Conservation (phyloP, 2,797 vertebrate species). For the Choloepus didactylus region DNA sequence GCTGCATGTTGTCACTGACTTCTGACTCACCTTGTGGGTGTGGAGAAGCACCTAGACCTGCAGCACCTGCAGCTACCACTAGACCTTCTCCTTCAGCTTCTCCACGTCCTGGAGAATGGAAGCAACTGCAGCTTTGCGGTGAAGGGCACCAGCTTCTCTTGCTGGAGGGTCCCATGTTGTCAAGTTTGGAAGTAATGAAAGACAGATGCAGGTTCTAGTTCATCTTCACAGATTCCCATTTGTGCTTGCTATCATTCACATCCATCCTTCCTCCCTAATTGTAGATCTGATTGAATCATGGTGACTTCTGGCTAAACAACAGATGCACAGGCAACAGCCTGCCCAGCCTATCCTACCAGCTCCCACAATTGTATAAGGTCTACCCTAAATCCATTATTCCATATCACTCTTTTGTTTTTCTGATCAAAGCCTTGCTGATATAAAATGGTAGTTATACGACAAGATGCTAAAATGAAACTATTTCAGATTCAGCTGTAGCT, state of each 20-base stretch:
- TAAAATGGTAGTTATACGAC: not conserved
- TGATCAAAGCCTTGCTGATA: not conserved
- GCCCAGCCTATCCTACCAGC: not conserved
- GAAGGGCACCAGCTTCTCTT: not conserved
- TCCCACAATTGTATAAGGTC: not conserved
- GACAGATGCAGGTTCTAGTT: not conserved
- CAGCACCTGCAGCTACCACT: not conserved
- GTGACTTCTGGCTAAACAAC: not conserved
- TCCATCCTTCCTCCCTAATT: not conserved
- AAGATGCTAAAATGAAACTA: not conserved
- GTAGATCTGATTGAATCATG: not conserved
- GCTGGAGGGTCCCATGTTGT: not conserved
- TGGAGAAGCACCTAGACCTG: not conserved
- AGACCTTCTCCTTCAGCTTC: not conserved
- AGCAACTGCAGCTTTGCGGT: fast-evolving
- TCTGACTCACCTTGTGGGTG: no score
- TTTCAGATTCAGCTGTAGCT: not conserved
- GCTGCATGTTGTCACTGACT: not conserved
- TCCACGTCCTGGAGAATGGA: not conserved
- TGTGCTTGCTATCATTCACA: not conserved
- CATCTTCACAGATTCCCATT: not conserved
- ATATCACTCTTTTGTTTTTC: not conserved
- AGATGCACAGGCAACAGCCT: not conserved
- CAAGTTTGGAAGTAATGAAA: not conserved
- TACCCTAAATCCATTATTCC: not conserved